Base-by-base conservation (phyloP, 2,888 invertebrate genomes). In the Stramonita haemastoma region DNA sequence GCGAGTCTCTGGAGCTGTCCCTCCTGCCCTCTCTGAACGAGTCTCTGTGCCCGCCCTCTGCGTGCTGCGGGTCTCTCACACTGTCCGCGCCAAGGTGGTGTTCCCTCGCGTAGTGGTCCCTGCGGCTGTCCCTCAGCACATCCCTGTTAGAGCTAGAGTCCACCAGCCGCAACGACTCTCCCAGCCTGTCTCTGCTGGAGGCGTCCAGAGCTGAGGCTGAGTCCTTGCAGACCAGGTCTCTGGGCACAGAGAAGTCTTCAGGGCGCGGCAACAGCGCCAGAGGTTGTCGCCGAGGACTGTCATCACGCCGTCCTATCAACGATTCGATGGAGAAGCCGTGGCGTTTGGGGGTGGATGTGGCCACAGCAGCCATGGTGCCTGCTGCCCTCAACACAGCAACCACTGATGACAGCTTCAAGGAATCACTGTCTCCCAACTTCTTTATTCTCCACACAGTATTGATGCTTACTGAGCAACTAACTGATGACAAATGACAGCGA, bases 241-340 rank as follows among this genome's bases (percentile, higher is more conserved):
- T 60, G 86, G 86, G 17, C 60, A 19, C 34, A 17, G 86, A 86
- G 86, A 86, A 86, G 86, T 86, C 86, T 66, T 86, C 86, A 11
- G 86, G 60, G 2, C 86, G 57, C 5, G 86, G 86, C 70, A 87
- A n/a, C 26, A 87, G 73, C 0, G 19, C 87, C 34, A 60, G 34
- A 32, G 34, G 29, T n/a, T 81, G 88, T 73, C 85, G 60, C 32
- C 89, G 56, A 0, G 91, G 73, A 29, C 89, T 66, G 66, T 89
- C 88, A n/a, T 91, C 91, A 2, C 89, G 73, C 0, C 85, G 89
- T 11, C 92, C 92, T 70, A 92, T 91, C 22, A 92, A 86, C 13
- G 92, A 92, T 32, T 92, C 92, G 77, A 92, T 92, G 46, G 92
- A 92, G 87, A 92, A 92, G 11, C 91, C 91, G 66, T 91, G 91